A percentile compares a stretch with the other conserved stretches of the same genome.
Evolutionary conservation across 2,888 invertebrate genomes (phyloP).

Genomic region (Drosophila mimetica): DNA sequence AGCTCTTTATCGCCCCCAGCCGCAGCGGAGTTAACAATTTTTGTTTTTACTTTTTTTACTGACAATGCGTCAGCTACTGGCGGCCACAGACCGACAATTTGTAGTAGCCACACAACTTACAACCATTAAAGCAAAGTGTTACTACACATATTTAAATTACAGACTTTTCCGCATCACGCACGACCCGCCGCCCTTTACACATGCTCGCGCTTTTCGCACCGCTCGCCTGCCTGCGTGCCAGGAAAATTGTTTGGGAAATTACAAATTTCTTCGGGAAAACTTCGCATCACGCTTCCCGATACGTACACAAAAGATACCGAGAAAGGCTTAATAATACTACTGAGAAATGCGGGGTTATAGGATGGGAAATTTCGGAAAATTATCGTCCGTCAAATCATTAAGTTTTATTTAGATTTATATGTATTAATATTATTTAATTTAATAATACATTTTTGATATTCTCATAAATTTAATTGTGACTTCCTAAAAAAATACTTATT

Average conservation of each 20-base stretch:
- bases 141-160: slow-evolving; percentile 56
- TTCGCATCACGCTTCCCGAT: slow-evolving; percentile 14
- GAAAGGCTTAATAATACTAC: slow-evolving; percentile 1
- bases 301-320: not conserved
- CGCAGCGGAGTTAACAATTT: slow-evolving; percentile 41
- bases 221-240: slow-evolving; percentile 13
- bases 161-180: slow-evolving; percentile 53
- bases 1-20: slow-evolving; percentile 48
- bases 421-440: no score
- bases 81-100: slow-evolving; percentile 42
- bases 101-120: slow-evolving; percentile 45
- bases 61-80: slow-evolving; percentile 37
- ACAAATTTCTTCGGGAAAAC: slow-evolving; percentile 21
- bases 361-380: not conserved
- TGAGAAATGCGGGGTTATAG: not conserved
- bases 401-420: no score
- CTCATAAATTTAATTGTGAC: no score
- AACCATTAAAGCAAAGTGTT: slow-evolving; percentile 61
- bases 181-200: slow-evolving; percentile 30
- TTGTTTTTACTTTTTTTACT: slow-evolving; percentile 35
- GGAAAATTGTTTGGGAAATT: slow-evolving; percentile 31
- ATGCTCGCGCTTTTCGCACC: slow-evolving; percentile 33
- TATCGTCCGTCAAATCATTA: no score
- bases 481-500: no score
- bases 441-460: no score